Percentiles rank a stretch among this genome's conserved stretches.
Evolutionary conservation across 2,888 invertebrate species (phyloP).

Genomic region (Epistrophella euchroma): DNA sequence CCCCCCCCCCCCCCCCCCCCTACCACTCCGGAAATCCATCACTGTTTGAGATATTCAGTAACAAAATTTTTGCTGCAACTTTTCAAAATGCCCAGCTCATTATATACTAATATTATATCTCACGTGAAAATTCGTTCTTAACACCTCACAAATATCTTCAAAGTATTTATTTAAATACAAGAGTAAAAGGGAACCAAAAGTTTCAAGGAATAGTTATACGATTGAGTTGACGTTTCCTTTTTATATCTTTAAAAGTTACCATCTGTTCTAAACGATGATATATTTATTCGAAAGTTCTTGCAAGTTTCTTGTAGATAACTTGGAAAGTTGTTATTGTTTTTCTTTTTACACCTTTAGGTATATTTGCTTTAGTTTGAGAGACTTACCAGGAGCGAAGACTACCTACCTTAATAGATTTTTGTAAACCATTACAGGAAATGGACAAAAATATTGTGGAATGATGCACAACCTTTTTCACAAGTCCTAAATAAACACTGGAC

Average conservation of each 20-base stretch:
- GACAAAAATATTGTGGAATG: constrained; percentile 45
- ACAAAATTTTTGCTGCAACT: too few relatives aligned
- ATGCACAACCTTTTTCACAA: constrained; percentile 76
- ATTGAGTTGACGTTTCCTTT: constrained; percentile 36
- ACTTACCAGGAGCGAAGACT: constrained; percentile 15
- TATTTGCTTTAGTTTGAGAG: constrained; percentile 35
- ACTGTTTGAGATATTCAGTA: too few relatives aligned
- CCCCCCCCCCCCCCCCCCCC: too few relatives aligned
- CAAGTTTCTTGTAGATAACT: constrained; percentile 60
- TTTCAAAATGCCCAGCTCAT: too few relatives aligned
- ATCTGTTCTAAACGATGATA: background rate
- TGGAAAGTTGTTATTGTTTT: constrained; percentile 39
- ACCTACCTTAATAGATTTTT: constrained; percentile 70
- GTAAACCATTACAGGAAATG: constrained; percentile 59
- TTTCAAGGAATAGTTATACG: background rate
- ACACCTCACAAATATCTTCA: background rate
- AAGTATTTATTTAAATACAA: background rate
- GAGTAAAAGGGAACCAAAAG: background rate
- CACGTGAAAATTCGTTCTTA: too few relatives aligned
- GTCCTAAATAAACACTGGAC: constrained; percentile 82
- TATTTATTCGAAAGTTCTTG: constrained; percentile 5
- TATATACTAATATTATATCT: too few relatives aligned
- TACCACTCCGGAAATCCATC: too few relatives aligned
- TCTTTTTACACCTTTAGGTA: constrained; percentile 22
- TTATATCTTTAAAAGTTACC: constrained; percentile 14